Percentiles rank a stretch among this genome's conserved stretches.
phyloP scores from a whole-genome alignment of 1,140 invertebrate species.

The Pseudomyrmex pallidus region DNA sequence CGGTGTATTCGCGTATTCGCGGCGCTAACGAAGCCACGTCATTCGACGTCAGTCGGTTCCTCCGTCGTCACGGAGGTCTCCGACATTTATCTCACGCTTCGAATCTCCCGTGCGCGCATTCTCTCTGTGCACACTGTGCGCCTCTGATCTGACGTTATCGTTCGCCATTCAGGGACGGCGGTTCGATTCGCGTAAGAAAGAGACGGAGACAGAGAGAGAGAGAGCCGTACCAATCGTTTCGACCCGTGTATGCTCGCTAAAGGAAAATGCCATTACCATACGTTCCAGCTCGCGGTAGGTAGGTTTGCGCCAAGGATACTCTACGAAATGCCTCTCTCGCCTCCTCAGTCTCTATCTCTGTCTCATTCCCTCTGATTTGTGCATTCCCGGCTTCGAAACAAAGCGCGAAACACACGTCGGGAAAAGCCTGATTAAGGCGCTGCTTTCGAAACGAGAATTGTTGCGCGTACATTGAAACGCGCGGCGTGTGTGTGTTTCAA shows the following conservation, averaged over 20 bases:
- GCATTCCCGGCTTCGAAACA: conserved; percentile 16
- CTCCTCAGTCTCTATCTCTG: conserved; percentile 11
- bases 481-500: neutral
- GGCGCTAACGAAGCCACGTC: conserved; percentile 53
- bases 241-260: conserved; percentile 35
- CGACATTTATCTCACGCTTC: conserved; percentile 57
- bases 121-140: conserved; percentile 26
- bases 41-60: conserved; percentile 44
- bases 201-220: conserved; percentile 66
- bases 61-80: conserved; percentile 50
- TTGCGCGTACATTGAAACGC: neutral
- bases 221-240: conserved; percentile 62
- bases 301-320: conserved; percentile 40
- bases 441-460: conserved; percentile 41
- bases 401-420: conserved; percentile 18
- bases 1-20: conserved; percentile 8
- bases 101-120: conserved; percentile 57
- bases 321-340: conserved; percentile 36
- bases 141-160: conserved; percentile 59
- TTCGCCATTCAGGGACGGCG: conserved; percentile 46
- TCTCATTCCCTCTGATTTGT: neutral
- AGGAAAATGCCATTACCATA: conserved; percentile 57
- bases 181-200: conserved; percentile 23
- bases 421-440: conserved; percentile 32
- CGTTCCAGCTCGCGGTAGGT: conserved; percentile 26